Evolutionary conservation across 1,140 invertebrate genomes (phyloP).

Genomic region (Agrilus planipennis): DNA sequence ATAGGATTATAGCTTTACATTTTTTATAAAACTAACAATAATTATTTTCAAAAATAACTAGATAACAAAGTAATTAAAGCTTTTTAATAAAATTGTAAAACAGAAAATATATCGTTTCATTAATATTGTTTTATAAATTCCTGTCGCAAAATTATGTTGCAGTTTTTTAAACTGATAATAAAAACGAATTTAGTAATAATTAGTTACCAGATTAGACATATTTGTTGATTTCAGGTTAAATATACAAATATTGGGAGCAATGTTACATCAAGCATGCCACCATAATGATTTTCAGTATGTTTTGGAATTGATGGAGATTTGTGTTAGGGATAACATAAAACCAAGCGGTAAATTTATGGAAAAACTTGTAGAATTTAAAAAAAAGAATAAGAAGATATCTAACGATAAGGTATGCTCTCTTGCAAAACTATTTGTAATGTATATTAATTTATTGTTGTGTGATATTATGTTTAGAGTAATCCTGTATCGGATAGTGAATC

Average conservation of each 20-base stretch:
- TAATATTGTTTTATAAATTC: no score
- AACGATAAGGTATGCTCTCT: conserved; percentile 34
- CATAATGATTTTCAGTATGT: conserved; percentile 51
- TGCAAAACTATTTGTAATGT: conserved; percentile 7
- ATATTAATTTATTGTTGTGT: conserved; percentile 2
- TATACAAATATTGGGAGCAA: conserved; percentile 53
- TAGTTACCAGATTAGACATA: no score
- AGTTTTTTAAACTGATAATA: no score
- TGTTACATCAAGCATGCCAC: conserved; percentile 49
- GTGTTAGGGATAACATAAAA: conserved; percentile 44
- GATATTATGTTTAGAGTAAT: conserved; percentile 22
- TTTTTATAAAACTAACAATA: no score
- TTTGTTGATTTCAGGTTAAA: conserved; percentile 42
- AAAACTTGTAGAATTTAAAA: conserved; percentile 42
- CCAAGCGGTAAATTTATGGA: conserved; percentile 44
- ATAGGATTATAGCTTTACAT: no score
- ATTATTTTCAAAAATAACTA: no score
- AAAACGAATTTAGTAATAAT: no score
- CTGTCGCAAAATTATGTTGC: no score
- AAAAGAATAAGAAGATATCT: conserved; percentile 32
- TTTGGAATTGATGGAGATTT: conserved; percentile 51
- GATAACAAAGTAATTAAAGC: no score
- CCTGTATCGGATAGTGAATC: conserved; percentile 20
- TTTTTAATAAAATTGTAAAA: no score
- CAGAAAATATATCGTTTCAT: no score